Percentiles rank a stretch among this genome's conserved stretches.
These are phyloP conservation scores for Ia io DNA, from an alignment of 2,113 vertebrate species.

Conservation along the genomic window DNA sequence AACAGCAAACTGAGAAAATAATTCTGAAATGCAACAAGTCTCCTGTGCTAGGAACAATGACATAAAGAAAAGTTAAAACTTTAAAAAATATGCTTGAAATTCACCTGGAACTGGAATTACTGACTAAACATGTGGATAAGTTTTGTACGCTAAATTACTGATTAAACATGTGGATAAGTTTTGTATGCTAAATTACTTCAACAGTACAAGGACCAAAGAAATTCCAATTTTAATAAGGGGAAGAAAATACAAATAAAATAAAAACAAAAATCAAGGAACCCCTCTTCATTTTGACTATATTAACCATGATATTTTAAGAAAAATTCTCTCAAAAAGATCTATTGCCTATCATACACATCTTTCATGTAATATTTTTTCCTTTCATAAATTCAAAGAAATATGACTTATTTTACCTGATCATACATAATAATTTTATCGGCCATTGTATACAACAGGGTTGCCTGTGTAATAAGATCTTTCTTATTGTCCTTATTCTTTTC, in stretches of 20 bases:
- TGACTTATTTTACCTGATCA: constrained; percentile 90
- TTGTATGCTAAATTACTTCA: constrained; percentile 38
- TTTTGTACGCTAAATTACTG: constrained; percentile 40
- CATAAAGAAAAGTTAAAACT: constrained; percentile 14
- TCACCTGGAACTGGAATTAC: background rate
- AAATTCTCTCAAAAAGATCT: constrained; percentile 15
- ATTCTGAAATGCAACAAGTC: constrained; percentile 29
- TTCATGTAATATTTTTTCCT: background rate
- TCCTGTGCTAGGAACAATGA: background rate
- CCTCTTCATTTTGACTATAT: background rate
- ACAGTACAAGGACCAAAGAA: background rate
- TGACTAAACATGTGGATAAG: background rate
- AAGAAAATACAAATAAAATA: background rate
- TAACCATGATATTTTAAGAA: constrained; percentile 1
- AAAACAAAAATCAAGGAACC: background rate
- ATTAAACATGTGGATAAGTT: background rate
- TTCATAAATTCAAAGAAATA: constrained; percentile 28
- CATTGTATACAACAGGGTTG: constrained; percentile 98
- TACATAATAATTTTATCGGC: constrained; percentile 99
- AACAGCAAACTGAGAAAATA: constrained; percentile 33
- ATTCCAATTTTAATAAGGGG: constrained; percentile 30
- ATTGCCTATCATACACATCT: constrained; percentile 12
- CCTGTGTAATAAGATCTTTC: constrained; percentile 98
- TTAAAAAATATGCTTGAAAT: constrained; percentile 52
- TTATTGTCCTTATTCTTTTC: constrained; percentile 99